Evolutionary conservation across 2,797 vertebrate genomes (phyloP).

Genomic region (Cyclura pinguis): DNA sequence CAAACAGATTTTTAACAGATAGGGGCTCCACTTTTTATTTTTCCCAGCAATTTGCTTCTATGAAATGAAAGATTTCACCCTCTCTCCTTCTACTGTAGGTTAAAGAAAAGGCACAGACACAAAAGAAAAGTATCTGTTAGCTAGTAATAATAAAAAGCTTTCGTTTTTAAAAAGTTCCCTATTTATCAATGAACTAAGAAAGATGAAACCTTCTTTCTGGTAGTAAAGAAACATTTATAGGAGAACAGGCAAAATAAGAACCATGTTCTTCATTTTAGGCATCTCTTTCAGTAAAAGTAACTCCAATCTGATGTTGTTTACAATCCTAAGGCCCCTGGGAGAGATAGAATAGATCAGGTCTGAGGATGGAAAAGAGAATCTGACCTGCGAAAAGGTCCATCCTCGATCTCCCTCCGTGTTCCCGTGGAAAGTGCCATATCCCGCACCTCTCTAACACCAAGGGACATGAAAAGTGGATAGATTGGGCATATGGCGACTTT

Average conservation of each 20-base stretch:
- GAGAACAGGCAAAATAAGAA: conserved; percentile 13
- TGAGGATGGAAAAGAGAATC: background rate
- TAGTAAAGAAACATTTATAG: background rate
- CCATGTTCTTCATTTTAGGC: background rate
- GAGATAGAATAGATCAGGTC: background rate
- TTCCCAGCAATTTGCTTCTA: conserved; percentile 61
- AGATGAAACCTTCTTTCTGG: background rate
- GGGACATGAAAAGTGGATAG: background rate
- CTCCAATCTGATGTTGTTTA: background rate
- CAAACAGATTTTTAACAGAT: conserved; percentile 69
- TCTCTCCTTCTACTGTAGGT: conserved; percentile 7
- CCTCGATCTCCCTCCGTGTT: background rate
- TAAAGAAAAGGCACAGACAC: conserved; percentile 30
- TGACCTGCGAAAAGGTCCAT: background rate
- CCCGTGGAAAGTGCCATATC: background rate
- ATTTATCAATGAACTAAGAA: conserved; percentile 18
- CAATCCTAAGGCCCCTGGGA: background rate
- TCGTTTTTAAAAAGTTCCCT: conserved; percentile 6
- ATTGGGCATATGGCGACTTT: background rate
- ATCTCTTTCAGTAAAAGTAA: background rate
- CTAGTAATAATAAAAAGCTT: background rate
- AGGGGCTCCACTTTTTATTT: conserved; percentile 56
- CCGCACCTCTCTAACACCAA: background rate
- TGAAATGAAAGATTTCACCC: conserved; percentile 62
- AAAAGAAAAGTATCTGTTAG: background rate